Percentiles rank a stretch among this genome's conserved stretches.
These are phyloP conservation scores for Henicopernis longicauda DNA, from an alignment of 2,113 vertebrate species.

Conservation along the genomic window DNA sequence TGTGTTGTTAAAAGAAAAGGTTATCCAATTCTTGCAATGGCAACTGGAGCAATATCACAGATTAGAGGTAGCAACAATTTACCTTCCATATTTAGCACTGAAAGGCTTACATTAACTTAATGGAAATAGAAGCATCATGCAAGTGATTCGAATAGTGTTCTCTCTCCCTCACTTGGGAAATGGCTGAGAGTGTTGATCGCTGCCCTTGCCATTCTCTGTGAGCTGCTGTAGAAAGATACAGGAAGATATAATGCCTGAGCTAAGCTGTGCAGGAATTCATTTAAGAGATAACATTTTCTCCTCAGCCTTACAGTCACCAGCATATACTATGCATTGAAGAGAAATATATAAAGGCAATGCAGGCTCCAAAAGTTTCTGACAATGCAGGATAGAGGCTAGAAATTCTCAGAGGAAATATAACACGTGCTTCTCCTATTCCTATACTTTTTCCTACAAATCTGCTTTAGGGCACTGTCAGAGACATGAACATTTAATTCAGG, in stretches of 20 bases:
- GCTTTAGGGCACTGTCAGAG: not conserved
- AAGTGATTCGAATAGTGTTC: not conserved
- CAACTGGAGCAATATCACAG: not conserved
- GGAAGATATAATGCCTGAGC: not conserved
- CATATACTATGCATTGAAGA: not conserved
- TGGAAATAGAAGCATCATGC: not conserved
- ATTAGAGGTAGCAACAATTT: not conserved
- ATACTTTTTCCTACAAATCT: not conserved
- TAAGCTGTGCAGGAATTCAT: not conserved
- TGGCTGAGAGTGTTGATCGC: fast-evolving
- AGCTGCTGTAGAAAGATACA: not conserved
- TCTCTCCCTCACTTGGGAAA: not conserved
- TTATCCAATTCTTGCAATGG: not conserved
- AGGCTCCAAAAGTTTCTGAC: not conserved
- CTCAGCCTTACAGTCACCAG: not conserved
- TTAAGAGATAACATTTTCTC: not conserved
- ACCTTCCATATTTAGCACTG: not conserved
- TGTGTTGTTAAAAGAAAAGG: not conserved
- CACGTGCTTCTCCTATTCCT: fast-evolving
- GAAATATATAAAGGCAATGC: not conserved
- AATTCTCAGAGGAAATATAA: not conserved
- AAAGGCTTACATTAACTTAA: not conserved
- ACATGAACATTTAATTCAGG: not conserved
- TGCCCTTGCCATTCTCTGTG: not conserved
- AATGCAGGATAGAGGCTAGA: not conserved